A percentile compares a stretch with the other conserved stretches of the same genome.
These are phyloP conservation scores for Zaprionus davidi DNA, from an alignment of 1,140 invertebrate genomes.

Conservation along the genomic window DNA sequence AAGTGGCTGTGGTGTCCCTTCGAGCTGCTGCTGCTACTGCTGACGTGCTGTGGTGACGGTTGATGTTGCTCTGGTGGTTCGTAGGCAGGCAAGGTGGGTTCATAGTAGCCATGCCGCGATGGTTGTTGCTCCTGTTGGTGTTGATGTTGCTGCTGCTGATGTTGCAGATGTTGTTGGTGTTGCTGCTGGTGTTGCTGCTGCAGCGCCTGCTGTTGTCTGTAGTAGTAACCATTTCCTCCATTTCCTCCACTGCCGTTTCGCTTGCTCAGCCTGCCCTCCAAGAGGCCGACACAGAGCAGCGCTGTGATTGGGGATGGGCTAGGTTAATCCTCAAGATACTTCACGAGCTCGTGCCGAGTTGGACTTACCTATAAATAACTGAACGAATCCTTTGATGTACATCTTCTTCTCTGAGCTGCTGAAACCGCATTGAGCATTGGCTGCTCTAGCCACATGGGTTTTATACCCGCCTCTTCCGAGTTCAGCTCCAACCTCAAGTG, in stretches of 20 bases:
- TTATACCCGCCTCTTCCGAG: conserved; percentile 47
- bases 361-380: conserved; percentile 58
- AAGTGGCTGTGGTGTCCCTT: conserved; percentile 40
- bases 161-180: conserved; percentile 19
- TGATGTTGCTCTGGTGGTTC: conserved; percentile 24
- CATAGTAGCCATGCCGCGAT: conserved; percentile 41
- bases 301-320: conserved; percentile 21
- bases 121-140: conserved; percentile 42
- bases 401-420: conserved; percentile 55
- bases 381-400: conserved; percentile 51
- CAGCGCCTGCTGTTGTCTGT: conserved; percentile 44
- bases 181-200: conserved; percentile 60
- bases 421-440: conserved; percentile 58
- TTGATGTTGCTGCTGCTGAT: conserved; percentile 11
- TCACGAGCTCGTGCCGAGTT: neutral
- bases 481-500: conserved; percentile 8
- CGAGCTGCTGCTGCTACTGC: conserved; percentile 25
- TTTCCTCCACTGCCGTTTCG: conserved; percentile 70
- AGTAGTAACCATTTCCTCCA: conserved; percentile 61
- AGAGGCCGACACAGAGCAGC: conserved; percentile 36
- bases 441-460: conserved; percentile 24
- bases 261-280: conserved; percentile 63
- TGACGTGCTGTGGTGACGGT: conserved; percentile 11
- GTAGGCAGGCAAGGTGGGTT: conserved; percentile 45
- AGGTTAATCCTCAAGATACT: neutral